phyloP scores from a whole-genome alignment of 1,140 invertebrate genomes.

The Euwallacea fornicatus region DNA sequence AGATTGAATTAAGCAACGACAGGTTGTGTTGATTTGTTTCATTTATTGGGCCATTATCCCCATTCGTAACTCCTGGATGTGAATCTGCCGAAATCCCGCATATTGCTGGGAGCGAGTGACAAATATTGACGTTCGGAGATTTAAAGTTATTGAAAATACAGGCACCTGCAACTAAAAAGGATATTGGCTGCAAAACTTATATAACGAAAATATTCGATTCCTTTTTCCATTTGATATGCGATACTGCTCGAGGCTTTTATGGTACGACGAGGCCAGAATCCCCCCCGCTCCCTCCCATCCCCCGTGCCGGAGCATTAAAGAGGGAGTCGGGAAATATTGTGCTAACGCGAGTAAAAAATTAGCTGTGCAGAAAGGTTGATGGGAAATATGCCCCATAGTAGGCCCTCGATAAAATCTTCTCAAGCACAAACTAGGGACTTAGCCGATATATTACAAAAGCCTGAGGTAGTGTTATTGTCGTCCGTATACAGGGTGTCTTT shows the following conservation, averaged over 20 bases:
- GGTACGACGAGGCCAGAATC: constrained; percentile 1
- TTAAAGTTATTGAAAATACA: constrained; percentile 38
- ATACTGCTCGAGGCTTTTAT: constrained; percentile 20
- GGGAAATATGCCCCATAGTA: constrained; percentile 4
- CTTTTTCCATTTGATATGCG: constrained; percentile 32
- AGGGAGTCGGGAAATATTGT: no score
- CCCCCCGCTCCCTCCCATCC: no score
- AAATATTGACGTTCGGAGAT: constrained; percentile 28
- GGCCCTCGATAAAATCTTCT: constrained; percentile 6
- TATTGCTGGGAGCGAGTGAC: constrained; percentile 16
- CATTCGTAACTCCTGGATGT: no score
- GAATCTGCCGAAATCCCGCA: constrained; percentile 5
- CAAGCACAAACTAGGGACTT: constrained; percentile 24
- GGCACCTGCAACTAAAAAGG: constrained; percentile 38
- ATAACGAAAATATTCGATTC: constrained; percentile 30
- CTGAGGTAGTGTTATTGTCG: constrained; percentile 38
- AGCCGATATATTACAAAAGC: constrained; percentile 29
- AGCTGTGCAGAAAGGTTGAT: no score
- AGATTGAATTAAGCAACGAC: background rate
- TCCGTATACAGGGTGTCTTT: constrained; percentile 38
- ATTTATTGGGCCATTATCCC: no score
- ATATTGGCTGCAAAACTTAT: constrained; percentile 35
- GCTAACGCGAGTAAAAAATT: no score
- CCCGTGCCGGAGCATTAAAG: no score
- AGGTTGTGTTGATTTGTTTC: background rate